These are phyloP conservation scores for Drosophila atripex DNA, from an alignment of 2,888 invertebrate genomes.

Conservation along the genomic window DNA sequence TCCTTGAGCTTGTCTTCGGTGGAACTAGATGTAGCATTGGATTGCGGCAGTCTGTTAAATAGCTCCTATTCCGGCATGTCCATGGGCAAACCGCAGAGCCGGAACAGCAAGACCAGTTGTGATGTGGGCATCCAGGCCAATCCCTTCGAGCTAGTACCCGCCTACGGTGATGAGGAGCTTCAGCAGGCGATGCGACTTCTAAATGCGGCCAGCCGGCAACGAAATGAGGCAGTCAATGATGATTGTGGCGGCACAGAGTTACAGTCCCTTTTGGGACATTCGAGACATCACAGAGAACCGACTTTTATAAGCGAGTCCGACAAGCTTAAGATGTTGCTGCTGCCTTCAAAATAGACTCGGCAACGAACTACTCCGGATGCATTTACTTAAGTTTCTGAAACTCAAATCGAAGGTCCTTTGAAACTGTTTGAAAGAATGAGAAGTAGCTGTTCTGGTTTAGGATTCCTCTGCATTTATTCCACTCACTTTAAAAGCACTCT, in stretches of 20 bases:
- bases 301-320: conserved; percentile 83
- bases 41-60: conserved; percentile 71
- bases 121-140: conserved; percentile 87
- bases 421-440: not conserved
- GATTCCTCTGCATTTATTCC: conserved; percentile 1
- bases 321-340: conserved; percentile 83
- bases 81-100: conserved; percentile 84
- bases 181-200: conserved; percentile 78
- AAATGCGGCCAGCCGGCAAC: conserved; percentile 77
- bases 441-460: conserved; percentile 2
- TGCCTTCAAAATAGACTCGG: conserved; percentile 82
- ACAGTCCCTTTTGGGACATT: conserved; percentile 71
- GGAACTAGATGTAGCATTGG: conserved; percentile 84
- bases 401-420: conserved; percentile 5
- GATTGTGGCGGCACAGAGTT: conserved; percentile 77
- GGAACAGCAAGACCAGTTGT: conserved; percentile 85
- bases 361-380: conserved; percentile 44
- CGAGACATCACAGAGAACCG: conserved; percentile 66
- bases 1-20: conserved; percentile 83
- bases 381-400: conserved; percentile 67
- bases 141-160: conserved; percentile 84
- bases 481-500: not conserved
- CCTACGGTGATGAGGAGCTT: conserved; percentile 77
- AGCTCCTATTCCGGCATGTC: conserved; percentile 84
- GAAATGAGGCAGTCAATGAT: conserved; percentile 61